Percentiles rank a stretch among this genome's conserved stretches.
phyloP scores from a whole-genome alignment of 2,888 invertebrate species.

The Diplolepis rosae region DNA sequence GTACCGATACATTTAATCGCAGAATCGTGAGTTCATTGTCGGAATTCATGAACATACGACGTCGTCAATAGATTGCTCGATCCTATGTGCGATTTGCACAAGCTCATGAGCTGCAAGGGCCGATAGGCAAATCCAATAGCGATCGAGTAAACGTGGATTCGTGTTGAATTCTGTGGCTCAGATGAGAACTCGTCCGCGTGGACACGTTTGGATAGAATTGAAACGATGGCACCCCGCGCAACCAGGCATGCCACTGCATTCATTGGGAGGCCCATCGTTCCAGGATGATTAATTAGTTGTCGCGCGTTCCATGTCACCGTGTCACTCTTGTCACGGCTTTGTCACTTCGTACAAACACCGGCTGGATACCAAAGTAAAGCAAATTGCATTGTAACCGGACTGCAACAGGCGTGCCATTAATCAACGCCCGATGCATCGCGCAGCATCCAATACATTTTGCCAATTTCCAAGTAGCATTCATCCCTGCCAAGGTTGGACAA shows the following conservation, averaged over 20 bases:
- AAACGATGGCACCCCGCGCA: constrained; percentile 40
- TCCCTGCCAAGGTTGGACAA: constrained; percentile 37
- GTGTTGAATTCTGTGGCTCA: constrained; percentile 40
- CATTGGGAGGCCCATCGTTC: constrained; percentile 57
- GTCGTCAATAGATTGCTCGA: constrained; percentile 34
- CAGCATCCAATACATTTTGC: constrained; percentile 62
- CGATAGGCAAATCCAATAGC: constrained; percentile 59
- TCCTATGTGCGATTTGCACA: constrained; percentile 39
- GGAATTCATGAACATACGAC: constrained; percentile 33
- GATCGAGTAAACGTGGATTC: constrained; percentile 40
- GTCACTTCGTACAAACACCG: constrained; percentile 70
- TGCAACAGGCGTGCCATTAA: constrained; percentile 74
- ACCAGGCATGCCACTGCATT: constrained; percentile 63
- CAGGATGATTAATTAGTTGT: constrained; percentile 73
- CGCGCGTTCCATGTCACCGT: constrained; percentile 71
- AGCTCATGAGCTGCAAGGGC: constrained; percentile 49
- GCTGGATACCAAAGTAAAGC: constrained; percentile 57
- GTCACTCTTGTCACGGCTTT: constrained; percentile 73
- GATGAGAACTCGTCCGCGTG: constrained; percentile 48
- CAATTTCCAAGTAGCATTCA: constrained; percentile 64
- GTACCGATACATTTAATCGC: too few species aligned
- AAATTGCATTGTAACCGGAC: constrained; percentile 73
- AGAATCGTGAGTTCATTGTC: constrained; percentile 21
- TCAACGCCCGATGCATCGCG: constrained; percentile 70
- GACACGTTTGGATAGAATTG: constrained; percentile 51